These are phyloP conservation scores for Menidia beryllina DNA, from an alignment of 2,113 vertebrate species.

Conservation along the genomic window DNA sequence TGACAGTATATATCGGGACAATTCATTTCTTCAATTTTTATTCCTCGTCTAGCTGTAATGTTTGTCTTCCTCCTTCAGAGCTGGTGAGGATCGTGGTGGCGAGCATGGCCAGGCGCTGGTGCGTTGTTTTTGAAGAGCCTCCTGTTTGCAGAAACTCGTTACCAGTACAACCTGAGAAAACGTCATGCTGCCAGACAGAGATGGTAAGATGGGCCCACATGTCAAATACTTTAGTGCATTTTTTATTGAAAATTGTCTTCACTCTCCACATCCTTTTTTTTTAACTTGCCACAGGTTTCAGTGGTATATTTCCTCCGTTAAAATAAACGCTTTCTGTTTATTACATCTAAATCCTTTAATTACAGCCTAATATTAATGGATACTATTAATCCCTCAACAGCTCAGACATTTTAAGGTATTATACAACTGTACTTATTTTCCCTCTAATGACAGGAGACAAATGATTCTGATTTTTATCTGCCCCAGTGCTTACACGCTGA, in stretches of 20 bases:
- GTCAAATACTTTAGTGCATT: background rate
- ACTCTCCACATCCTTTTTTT: too few species aligned
- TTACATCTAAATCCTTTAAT: too few species aligned
- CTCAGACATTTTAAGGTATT: background rate
- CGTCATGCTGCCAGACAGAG: background rate
- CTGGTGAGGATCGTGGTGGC: background rate
- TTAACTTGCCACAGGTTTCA: too few species aligned
- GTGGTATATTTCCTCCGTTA: too few species aligned
- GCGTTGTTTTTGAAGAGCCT: slow-evolving; percentile 22
- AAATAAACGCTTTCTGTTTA: too few species aligned
- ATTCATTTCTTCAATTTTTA: too few species aligned
- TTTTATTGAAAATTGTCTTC: too few species aligned
- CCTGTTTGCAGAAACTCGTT: background rate
- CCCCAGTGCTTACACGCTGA: background rate
- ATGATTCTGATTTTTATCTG: background rate
- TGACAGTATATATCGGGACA: too few species aligned
- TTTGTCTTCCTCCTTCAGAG: background rate
- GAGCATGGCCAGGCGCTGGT: background rate
- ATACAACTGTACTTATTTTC: background rate
- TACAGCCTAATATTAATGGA: too few species aligned
- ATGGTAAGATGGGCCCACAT: background rate
- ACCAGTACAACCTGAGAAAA: background rate
- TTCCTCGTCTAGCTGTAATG: background rate
- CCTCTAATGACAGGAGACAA: slow-evolving; percentile 2
- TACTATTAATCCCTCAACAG: too few species aligned